Percentiles rank a stretch among this genome's conserved stretches.
phyloP scores from a whole-genome alignment of 2,797 vertebrate genomes.

The Diceros bicornis region DNA sequence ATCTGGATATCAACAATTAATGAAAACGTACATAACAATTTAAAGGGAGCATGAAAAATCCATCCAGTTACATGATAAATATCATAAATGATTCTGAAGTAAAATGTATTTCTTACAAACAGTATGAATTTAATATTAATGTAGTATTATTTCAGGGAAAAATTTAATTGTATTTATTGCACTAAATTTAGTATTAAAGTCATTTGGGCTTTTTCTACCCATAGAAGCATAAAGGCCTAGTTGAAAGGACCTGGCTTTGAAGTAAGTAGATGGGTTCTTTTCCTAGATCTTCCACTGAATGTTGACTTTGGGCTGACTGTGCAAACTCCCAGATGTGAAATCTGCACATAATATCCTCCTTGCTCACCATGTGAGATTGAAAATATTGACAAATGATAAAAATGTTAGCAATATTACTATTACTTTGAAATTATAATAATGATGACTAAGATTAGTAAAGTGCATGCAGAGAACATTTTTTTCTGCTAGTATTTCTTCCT shows the following conservation, averaged over 20 bases:
- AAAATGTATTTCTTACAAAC: neutral
- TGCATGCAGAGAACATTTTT: neutral
- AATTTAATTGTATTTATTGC: neutral
- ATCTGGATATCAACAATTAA: neutral
- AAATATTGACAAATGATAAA: neutral
- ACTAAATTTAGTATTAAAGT: neutral
- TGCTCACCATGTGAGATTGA: neutral
- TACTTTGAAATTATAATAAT: neutral
- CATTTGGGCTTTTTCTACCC: neutral
- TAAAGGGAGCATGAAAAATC: neutral
- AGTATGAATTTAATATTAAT: neutral
- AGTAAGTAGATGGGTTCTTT: neutral
- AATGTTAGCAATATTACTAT: neutral
- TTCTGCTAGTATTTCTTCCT: neutral
- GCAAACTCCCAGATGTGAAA: neutral
- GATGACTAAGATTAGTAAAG: neutral
- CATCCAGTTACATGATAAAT: neutral
- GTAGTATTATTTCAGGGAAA: neutral
- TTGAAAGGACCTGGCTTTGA: neutral
- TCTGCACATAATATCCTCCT: neutral
- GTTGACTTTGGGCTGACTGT: neutral
- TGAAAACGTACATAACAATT: neutral
- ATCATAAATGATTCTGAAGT: neutral
- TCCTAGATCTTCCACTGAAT: neutral
- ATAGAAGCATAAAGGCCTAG: neutral